These are phyloP conservation scores for Oceanodroma tethys DNA, from an alignment of 2,113 vertebrate species.

Conservation along the genomic window DNA sequence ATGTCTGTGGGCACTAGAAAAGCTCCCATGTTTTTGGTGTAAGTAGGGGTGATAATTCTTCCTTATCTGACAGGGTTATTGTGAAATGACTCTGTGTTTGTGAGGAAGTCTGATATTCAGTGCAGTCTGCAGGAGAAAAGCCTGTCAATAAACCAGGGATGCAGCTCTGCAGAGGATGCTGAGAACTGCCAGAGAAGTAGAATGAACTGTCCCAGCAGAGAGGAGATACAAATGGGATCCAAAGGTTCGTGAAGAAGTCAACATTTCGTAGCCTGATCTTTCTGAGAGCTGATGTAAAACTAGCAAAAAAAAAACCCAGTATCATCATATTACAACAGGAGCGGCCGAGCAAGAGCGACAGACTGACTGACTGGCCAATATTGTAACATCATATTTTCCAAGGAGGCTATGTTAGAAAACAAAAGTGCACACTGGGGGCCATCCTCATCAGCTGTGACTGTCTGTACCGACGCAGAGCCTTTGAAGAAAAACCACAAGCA, in stretches of 20 bases:
- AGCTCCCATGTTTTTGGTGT: neutral
- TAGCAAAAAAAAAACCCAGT: neutral
- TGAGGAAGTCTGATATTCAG: neutral
- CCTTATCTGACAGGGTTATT: neutral
- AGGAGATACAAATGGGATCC: neutral
- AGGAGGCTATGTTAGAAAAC: neutral
- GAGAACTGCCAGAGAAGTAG: neutral
- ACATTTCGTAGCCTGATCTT: neutral
- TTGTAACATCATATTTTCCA: neutral
- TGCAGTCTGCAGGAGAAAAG: neutral
- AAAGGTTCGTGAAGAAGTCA: neutral
- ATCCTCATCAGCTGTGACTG: neutral
- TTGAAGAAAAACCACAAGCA: neutral
- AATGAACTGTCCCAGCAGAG: neutral
- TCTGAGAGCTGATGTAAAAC: neutral
- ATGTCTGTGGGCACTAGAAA: neutral
- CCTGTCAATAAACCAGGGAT: neutral
- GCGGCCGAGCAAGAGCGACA: neutral
- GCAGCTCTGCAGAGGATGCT: neutral
- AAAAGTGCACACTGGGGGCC: neutral
- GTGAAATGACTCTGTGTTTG: neutral
- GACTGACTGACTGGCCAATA: neutral
- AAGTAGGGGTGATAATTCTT: neutral
- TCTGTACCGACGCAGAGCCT: rapidly evolving
- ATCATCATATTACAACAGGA: neutral